phyloP scores from a whole-genome alignment of 2,888 invertebrate species.

The Polydrusus tereticollis region DNA sequence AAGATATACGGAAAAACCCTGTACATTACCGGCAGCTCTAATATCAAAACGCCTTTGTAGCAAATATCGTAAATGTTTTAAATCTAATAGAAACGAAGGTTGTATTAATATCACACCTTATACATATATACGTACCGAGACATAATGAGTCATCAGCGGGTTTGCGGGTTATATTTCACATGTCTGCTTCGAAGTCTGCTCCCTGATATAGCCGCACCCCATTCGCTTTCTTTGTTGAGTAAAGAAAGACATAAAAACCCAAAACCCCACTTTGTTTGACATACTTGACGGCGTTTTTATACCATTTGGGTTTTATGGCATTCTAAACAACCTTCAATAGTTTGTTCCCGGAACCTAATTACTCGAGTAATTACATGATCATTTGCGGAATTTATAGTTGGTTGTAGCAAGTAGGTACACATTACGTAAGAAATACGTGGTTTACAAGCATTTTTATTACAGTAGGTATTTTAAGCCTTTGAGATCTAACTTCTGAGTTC shows the following conservation, averaged over 20 bases:
- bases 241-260: constrained; percentile 17
- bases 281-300: constrained; percentile 12
- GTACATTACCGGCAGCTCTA: no score
- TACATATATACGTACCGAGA: neutral
- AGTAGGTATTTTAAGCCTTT: no score
- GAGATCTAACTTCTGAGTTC: no score
- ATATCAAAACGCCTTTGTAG: neutral
- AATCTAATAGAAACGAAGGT: neutral
- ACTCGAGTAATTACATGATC: neutral
- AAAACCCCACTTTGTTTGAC: constrained; percentile 19
- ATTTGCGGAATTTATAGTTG: neutral
- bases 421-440: no score
- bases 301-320: constrained; percentile 7
- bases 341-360: neutral
- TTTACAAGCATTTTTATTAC: no score
- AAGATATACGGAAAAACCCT: no score
- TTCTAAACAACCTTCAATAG: constrained; percentile 8
- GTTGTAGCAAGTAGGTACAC: neutral
- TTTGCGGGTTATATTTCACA: constrained; percentile 2
- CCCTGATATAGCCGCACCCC: constrained; percentile 7
- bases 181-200: constrained; percentile 9
- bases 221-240: constrained; percentile 15
- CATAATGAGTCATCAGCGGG: constrained; percentile 11
- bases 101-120: neutral
- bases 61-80: neutral